Evolutionary conservation across 2,797 vertebrate genomes (phyloP), one percentile per base, ranked within the genome.

Genomic region (Furcifer pardalis): DNA sequence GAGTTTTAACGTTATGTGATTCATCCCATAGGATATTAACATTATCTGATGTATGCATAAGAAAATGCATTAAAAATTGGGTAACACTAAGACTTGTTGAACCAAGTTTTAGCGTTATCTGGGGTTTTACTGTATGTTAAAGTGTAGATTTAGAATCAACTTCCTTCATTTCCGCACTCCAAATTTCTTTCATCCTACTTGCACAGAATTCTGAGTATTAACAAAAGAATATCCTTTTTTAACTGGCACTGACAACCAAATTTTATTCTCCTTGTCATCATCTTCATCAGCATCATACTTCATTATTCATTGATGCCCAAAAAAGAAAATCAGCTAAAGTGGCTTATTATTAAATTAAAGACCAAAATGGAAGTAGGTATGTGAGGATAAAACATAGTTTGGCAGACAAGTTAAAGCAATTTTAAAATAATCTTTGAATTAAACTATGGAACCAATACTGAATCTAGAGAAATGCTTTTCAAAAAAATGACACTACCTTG

Each of bases 141-240:
- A 42, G 37, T 35, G 40, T 77, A 83, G 72, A 75, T 52, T 49
- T 86, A 80, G 90, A 91, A 86, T 85, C 12, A 15, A 73, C 44
- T 30, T 78, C 69, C 87, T 84, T 44, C 19, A 56, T 77, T 81
- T 84, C 87, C 87, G 78, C 35, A 49, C 86, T 37, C 35, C 75
- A 82, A 42, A 81, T 72, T 88, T 86, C 77, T 59, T 76, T 91
- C 88, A 89, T 87, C 62, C 79, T 81, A 19, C 89, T 89, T 83
- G 42, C 63, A 84, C 46, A 88, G 49, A 3, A 1, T 71, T 52
- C 42, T 37, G 21, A 81, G 32, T 81, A 62, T 87, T 89, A 92
- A 89, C 23, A 89, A 66, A 68, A 88, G 81, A 30, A 44, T 87
- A 30, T 46, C 62, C 40, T 87, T 93, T 90, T 93, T 84, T 68